Percentiles rank a stretch among this genome's conserved stretches.
phyloP scores from a whole-genome alignment of 2,888 invertebrate species.

The Dicyrtomina minuta region DNA sequence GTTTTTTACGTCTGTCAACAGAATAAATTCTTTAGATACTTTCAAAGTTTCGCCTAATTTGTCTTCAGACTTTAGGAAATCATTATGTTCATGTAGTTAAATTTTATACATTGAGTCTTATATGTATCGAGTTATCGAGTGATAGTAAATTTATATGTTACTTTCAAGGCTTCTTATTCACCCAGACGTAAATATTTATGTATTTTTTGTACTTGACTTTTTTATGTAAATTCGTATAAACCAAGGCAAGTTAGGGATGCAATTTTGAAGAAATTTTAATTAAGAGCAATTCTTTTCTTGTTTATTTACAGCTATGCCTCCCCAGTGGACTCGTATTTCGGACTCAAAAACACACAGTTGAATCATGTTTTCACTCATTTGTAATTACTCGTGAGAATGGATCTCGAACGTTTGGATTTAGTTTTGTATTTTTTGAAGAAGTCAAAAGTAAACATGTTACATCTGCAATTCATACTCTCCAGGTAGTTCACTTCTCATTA shows the following conservation, averaged over 20 bases:
- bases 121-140: neutral
- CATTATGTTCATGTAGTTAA: neutral
- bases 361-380: conserved; percentile 92
- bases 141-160: too few species aligned
- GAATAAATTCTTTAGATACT: conserved; percentile 15
- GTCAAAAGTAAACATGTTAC: conserved; percentile 89
- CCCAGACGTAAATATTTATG: neutral
- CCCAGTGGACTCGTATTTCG: conserved; percentile 92
- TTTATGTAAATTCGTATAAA: neutral
- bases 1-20: neutral
- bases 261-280: neutral
- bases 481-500: conserved; percentile 58
- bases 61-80: neutral
- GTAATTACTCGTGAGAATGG: conserved; percentile 97
- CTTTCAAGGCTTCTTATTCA: too few species aligned
- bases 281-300: neutral
- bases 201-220: neutral
- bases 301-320: conserved; percentile 77
- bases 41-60: neutral
- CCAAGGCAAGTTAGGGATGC: neutral
- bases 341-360: conserved; percentile 84
- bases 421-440: conserved; percentile 94
- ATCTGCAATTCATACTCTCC: conserved; percentile 92
- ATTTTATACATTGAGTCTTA: neutral
- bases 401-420: conserved; percentile 88